Base-by-base conservation (phyloP, 2,797 vertebrate genomes). In the Okamejei kenojei region DNA sequence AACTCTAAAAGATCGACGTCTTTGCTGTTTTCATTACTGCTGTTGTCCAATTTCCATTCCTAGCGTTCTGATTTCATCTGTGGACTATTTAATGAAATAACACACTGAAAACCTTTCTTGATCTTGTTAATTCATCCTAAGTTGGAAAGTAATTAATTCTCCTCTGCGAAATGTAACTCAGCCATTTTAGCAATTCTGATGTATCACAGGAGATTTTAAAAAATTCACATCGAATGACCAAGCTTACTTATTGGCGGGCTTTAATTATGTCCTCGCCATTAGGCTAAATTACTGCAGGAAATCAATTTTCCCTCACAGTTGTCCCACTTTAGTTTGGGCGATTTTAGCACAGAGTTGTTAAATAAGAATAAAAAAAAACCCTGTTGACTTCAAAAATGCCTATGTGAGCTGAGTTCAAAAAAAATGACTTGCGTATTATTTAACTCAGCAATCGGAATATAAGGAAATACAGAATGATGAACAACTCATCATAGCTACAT, bases 131-230 rank as follows among this genome's bases (percentile, higher is more conserved):
- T 97, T 97, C 95, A 95, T 95, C 71, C 54, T n/a, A 96, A 96
- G 96, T 95, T 95, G 94, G 95, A 95, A 95, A 95, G 96, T 97
- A 98, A 98, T 98, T 97, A 97, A 97, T 97, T 97, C 96, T 97
- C 97, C 97, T 96, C 97, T 96, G 96, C n/a, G n/a, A n/a, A 96
- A 95, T 95, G 95, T 95, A 95, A 97, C 96, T 96, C 96, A 96
- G 96, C 95, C 96, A 96, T 96, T 96, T 97, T 97, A 97, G 97
- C 96, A 95, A 97, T 98, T 97, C 96, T 97, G 97, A 97, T 96
- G 96, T n/a, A 95, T 96, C 90, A 96, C 94, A 95, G 95, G 95
- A 96, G 95, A 96, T 97, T 97, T n/a, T n/a, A n/a, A n/a, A n/a
- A n/a, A n/a, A n/a, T n/a, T n/a, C n/a, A n/a, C n/a, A n/a, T n/a